Base-by-base conservation (phyloP, 92 coral and sea anemone genomes). In the Epizoanthus stellaris region DNA sequence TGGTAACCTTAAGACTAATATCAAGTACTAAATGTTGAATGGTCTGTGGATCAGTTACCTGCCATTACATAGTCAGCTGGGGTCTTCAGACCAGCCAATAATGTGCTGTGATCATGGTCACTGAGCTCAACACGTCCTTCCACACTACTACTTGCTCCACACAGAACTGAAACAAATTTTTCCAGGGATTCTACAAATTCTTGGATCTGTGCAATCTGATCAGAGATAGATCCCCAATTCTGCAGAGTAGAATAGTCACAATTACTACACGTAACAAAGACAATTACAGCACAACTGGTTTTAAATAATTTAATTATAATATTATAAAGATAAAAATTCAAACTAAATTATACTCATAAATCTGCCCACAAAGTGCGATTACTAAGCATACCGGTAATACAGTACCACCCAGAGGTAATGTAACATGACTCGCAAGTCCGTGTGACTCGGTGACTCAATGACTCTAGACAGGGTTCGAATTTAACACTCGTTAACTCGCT, bases 181-280 rank as follows among this genome's bases (percentile, higher is more conserved):
- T 93, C 96, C 69, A 96, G 91, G 15, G 98, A 95, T 75, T 95
- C 99, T 6, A 93, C 71, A 76, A 96, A 96, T 81, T 95, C 99
- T 80, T 96, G 99, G 38, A 96, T 96, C 81, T 95, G 98, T 19
- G 92, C 88, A 19, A 92, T 80, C 66, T 88, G 94, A 65, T 87
- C 91, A 58, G 98, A 95, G 67, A 96, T 90, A 77, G 95, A 95
- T 54, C 99, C 99, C 99, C 99, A 96, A 66, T 93, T 91, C 99
- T 96, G 76, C 2, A 59, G 39, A 49, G 39, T 47, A 43, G 20
- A 79, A 9, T 36, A 34, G 21, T 19, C 12, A 47, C 21, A 4
- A 58, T 81, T 56, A 54, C 40, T 56, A 54, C 40, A 21, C 11
- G 14, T 43, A n/a, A 4, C 3, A 76, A n/a, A 57, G 21, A 76